These are phyloP conservation scores for Cyprinodon brontotheroides DNA, from an alignment of 2,113 vertebrate species.

Conservation along the genomic window DNA sequence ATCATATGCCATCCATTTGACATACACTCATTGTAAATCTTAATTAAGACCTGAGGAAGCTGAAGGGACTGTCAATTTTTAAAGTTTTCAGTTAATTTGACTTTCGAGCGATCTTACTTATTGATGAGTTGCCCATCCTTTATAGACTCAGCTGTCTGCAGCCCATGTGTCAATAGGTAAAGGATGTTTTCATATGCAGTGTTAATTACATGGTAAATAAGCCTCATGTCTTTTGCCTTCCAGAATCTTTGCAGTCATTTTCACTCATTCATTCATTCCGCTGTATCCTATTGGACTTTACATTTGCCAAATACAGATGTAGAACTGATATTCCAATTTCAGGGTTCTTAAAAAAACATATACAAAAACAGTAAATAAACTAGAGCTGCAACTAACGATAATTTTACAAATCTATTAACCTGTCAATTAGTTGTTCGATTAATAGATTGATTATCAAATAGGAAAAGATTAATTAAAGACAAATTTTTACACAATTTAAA, in stretches of 20 bases:
- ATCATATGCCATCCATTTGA: background rate
- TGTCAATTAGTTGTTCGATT: too few species aligned
- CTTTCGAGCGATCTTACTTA: slow-evolving; percentile 30
- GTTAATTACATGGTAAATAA: slow-evolving; percentile 50
- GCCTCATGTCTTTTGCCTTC: slow-evolving; percentile 17
- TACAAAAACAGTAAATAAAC: background rate
- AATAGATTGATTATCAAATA: too few species aligned
- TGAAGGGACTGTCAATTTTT: slow-evolving; percentile 27
- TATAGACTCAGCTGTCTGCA: slow-evolving; percentile 44
- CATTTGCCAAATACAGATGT: background rate
- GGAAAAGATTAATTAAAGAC: too few species aligned
- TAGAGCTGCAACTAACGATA: too few species aligned
- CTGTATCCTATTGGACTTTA: slow-evolving; percentile 12
- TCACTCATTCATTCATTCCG: slow-evolving; percentile 20
- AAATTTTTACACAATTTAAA: too few species aligned
- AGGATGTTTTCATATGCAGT: slow-evolving; percentile 49
- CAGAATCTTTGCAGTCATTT: background rate
- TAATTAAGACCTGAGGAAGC: slow-evolving; percentile 35
- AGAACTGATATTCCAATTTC: background rate
- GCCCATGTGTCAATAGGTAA: slow-evolving; percentile 58
- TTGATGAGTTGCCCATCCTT: slow-evolving; percentile 28
- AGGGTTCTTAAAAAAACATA: background rate
- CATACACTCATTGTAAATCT: background rate
- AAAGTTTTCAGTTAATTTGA: slow-evolving; percentile 39
- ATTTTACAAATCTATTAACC: too few species aligned